Conservation (phyloP, 2,888 invertebrate genomes). For the Lucinisca nassula region DNA sequence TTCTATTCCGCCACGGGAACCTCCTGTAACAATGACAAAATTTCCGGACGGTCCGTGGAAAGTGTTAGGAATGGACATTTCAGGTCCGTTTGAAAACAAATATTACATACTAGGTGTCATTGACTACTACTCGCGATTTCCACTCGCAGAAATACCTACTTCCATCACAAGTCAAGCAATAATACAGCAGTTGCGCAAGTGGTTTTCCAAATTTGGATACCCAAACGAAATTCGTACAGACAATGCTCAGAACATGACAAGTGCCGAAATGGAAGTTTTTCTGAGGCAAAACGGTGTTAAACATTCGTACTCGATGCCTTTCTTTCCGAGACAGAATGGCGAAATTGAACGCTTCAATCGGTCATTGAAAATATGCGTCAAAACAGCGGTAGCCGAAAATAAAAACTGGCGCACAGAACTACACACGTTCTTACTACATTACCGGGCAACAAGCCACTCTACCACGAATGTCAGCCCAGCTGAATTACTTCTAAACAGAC, state of each 20-base stretch:
- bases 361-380: slow-evolving; percentile 36
- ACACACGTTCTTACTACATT: slow-evolving; percentile 7
- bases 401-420: slow-evolving; percentile 41
- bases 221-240: slow-evolving; percentile 32
- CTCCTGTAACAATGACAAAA: slow-evolving; percentile 23
- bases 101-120: slow-evolving; percentile 29
- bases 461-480: slow-evolving; percentile 13
- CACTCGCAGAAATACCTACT: slow-evolving; percentile 25
- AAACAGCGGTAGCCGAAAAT: slow-evolving; percentile 26
- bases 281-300: slow-evolving; percentile 30
- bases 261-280: slow-evolving; percentile 32
- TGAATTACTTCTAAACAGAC: slow-evolving; percentile 7
- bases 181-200: slow-evolving; percentile 19
- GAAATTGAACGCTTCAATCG: slow-evolving; percentile 58
- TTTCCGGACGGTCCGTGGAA: slow-evolving; percentile 34
- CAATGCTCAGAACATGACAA: slow-evolving; percentile 52
- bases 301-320: slow-evolving; percentile 50
- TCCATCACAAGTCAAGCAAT: slow-evolving; percentile 18
- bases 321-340: slow-evolving; percentile 49
- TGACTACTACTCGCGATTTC: slow-evolving; percentile 40
- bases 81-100: slow-evolving; percentile 35
- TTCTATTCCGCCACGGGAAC: background rate
- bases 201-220: slow-evolving; percentile 34
- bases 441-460: slow-evolving; percentile 20
- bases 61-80: slow-evolving; percentile 17